These are phyloP conservation scores for Lasiurus cinereus DNA, from an alignment of 2,113 vertebrate species.

Conservation along the genomic window DNA sequence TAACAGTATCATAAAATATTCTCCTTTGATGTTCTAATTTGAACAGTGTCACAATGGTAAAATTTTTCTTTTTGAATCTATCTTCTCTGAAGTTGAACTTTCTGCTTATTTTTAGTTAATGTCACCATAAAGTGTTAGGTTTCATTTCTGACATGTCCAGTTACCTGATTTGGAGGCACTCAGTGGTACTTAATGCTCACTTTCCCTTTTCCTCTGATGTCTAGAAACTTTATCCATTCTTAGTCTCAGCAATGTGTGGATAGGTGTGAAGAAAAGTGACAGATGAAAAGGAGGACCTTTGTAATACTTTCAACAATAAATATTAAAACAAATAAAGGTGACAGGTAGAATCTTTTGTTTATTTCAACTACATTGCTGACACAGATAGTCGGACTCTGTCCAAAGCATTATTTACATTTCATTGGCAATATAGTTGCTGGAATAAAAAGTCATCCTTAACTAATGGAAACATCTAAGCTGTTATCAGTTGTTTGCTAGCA, in stretches of 20 bases:
- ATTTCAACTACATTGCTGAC: slow-evolving; percentile 35
- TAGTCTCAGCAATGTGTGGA: slow-evolving; percentile 1
- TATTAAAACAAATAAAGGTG: neutral
- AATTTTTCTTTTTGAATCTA: neutral
- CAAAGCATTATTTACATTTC: slow-evolving; percentile 63
- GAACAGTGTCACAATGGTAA: neutral
- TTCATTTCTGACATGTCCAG: slow-evolving; percentile 21
- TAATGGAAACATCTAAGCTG: slow-evolving; percentile 26
- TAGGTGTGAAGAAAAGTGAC: slow-evolving; percentile 30
- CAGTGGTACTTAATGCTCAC: neutral
- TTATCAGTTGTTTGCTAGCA: slow-evolving; percentile 48
- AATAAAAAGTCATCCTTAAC: slow-evolving; percentile 64
- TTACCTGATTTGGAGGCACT: slow-evolving; percentile 31
- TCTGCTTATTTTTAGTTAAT: slow-evolving; percentile 26
- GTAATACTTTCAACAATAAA: no score
- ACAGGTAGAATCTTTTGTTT: slow-evolving; percentile 39
- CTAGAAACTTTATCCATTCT: slow-evolving; percentile 8
- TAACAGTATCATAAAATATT: neutral
- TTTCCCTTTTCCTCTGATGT: neutral
- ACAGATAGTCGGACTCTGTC: slow-evolving; percentile 49
- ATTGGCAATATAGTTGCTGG: slow-evolving; percentile 23
- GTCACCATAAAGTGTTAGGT: neutral
- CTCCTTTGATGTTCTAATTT: slow-evolving; percentile 43
- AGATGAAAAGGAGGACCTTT: neutral
- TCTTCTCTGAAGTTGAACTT: slow-evolving; percentile 45